phyloP scores from a whole-genome alignment of 2,797 vertebrate species.

The Oryzias dopingdopingensis region DNA sequence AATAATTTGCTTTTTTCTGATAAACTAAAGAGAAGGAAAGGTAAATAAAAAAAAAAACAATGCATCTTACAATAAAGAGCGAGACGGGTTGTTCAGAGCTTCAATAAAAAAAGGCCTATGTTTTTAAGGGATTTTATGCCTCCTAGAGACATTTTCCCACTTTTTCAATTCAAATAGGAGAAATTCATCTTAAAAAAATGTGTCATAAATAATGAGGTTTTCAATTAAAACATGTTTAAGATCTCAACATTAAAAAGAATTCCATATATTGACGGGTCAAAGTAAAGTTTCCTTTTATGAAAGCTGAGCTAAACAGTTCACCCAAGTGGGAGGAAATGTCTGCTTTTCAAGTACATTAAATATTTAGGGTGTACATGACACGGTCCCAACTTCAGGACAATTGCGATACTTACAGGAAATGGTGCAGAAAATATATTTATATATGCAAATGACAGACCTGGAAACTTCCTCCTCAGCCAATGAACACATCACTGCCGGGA shows the following conservation, averaged over 20 bases:
- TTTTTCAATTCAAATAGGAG: too few species aligned
- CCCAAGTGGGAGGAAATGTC: constrained; percentile 40
- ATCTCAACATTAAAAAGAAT: constrained; percentile 13
- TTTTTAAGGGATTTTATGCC: not conserved
- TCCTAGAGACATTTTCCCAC: too few species aligned
- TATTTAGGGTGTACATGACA: constrained; percentile 70
- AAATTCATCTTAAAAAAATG: too few species aligned
- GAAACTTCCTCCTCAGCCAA: constrained; percentile 65
- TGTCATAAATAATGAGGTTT: not conserved
- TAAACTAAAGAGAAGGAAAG: constrained; percentile 42
- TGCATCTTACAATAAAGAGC: constrained; percentile 12
- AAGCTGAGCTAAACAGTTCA: constrained; percentile 28
- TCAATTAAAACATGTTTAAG: constrained; percentile 1
- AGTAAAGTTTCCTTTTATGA: constrained; percentile 13
- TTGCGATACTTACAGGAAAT: constrained; percentile 60
- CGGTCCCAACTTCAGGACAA: constrained; percentile 62
- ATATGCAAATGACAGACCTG: constrained; percentile 60
- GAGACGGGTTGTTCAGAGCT: constrained; percentile 3
- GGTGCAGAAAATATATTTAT: constrained; percentile 72
- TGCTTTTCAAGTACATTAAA: constrained; percentile 55
- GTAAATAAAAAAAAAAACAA: constrained; percentile 1
- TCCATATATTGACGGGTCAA: constrained; percentile 3
- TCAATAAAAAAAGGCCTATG: constrained; percentile 6
- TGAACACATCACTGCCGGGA: constrained; percentile 57
- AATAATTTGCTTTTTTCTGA: constrained; percentile 48